phyloP scores from a whole-genome alignment of 2,797 vertebrate species.

The Pteropus rufus region DNA sequence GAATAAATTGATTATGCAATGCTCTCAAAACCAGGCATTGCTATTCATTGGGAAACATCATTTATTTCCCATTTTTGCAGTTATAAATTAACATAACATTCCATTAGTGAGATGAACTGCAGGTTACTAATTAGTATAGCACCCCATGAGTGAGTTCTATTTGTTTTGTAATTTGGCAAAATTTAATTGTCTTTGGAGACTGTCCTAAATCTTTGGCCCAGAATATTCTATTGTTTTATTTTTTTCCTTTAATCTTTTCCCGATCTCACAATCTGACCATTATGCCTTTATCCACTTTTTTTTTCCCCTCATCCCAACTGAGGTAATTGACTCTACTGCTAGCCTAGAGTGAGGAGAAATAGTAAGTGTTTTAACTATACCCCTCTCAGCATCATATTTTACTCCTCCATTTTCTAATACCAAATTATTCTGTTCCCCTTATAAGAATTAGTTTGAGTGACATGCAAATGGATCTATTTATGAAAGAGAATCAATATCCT shows the following conservation, averaged over 20 bases:
- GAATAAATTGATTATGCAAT: slow-evolving; percentile 4
- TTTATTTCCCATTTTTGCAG: slow-evolving; percentile 51
- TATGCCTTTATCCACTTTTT: background rate
- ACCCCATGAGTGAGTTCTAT: slow-evolving; percentile 26
- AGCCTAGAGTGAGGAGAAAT: background rate
- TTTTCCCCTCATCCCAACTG: background rate
- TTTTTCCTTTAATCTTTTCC: background rate
- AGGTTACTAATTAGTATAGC: slow-evolving; percentile 50
- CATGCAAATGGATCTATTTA: background rate
- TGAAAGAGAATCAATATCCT: background rate
- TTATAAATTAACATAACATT: slow-evolving; percentile 9
- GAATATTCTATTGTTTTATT: background rate
- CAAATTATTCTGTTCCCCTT: background rate
- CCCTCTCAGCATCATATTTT: background rate
- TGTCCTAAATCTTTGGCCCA: slow-evolving; percentile 18
- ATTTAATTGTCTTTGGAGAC: slow-evolving; percentile 35
- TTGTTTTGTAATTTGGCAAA: slow-evolving; percentile 36
- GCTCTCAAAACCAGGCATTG: background rate
- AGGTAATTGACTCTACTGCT: background rate
- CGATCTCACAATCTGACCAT: background rate
- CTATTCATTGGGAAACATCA: slow-evolving; percentile 31
- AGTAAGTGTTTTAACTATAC: background rate
- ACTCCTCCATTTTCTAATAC: background rate
- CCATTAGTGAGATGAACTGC: slow-evolving; percentile 37
- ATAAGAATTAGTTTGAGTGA: background rate